Base-by-base conservation (phyloP, 1,140 invertebrate genomes). In the Hermatobates lingyangjiaoensis region DNA sequence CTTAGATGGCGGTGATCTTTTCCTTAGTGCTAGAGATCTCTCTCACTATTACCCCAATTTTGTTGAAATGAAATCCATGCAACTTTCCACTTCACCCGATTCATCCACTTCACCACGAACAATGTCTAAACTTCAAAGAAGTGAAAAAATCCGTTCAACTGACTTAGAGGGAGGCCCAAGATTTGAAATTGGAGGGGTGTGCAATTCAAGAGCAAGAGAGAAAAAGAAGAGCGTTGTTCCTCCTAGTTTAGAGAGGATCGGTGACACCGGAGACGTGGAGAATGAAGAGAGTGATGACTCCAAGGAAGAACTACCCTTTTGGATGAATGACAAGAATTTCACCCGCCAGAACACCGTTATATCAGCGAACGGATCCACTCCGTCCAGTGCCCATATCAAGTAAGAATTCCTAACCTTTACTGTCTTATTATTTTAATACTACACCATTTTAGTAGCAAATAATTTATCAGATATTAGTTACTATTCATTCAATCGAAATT, bases 241-340 rank as follows among this genome's bases (percentile, higher is more conserved):
- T 7, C 27, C 52, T 14, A 54, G 52, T 38, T 45, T 52, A 20
- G 48, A 48, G 14, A 42, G 50, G 23, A 45, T 46, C n/a, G 51
- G 50, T 38, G 55, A 57, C 10, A 48, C 5, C 3, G 5, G 51
- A 47, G 4, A 54, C 27, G 0, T 15, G 49, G 48, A 54, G n/a
- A 38, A 51, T 15, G 50, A 52, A 21, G 53, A 57, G 23, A 48
- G 51, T 7, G 55, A 56, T 20, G 58, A 58, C 12, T 50, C 45
- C 38, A 55, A 58, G 18, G 60, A 59, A 3, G 56, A 59, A 45
- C 60, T 54, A 53, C 66, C 50, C 34, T 63, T 57, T 57, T 60
- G 30, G 63, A 51, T 51, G 45, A 59, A 53, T 53, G 53, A 58
- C 42, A 50, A 58, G 10, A 56, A 55, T 27, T 56, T 58, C 40